Base-by-base conservation (phyloP, 35 echinoderm and acorn worm species). In the Eucidaris tribuloides region DNA sequence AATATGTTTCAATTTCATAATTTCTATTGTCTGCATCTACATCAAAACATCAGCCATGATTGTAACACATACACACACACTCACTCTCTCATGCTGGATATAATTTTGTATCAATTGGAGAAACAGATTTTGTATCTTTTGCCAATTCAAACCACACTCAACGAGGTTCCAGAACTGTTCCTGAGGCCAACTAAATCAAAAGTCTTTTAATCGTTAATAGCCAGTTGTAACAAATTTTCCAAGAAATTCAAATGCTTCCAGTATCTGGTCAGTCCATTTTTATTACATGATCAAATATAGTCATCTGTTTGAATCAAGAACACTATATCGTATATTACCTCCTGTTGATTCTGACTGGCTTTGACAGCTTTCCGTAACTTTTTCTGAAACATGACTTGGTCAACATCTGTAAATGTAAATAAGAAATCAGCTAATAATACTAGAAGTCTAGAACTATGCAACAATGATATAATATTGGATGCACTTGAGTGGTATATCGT, bases 301-400 rank as follows among this genome's bases (percentile, higher is more conserved):
- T 28, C 4, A 41, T 0, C 5, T 23, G n/a, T n/a, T 46, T 1
- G 49, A 13, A 43, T 42, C 17, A 25, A 45, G 9, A 81, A 58
- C 19, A n/a, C 13, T 28, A 81, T 27, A 55, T 6, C 7, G 5
- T 24, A 2, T 60, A 34, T 24, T 79, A 92, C 83, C 91, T 89
- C 48, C 52, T 40, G n/a, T 37, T 77, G 29, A 62, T 88, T 76
- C 3, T 32, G 20, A 7, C 56, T 34, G 29, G 62, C 76, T 62
- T 89, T 88, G 46, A 94, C 45, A 11, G 86, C 81, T 70, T 89
- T 94, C n/a, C 50, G 19, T 28, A 89, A 41, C 50, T 89, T 94
- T 57, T 81, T 84, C 81, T 89, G 81, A 39, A 94, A 94, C 44
- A 94, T 79, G 25, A 80, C 76, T 76, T 94, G 91, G 40, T 94